Base-by-base conservation (phyloP, 2,888 invertebrate genomes). In the Lymantria dispar region DNA sequence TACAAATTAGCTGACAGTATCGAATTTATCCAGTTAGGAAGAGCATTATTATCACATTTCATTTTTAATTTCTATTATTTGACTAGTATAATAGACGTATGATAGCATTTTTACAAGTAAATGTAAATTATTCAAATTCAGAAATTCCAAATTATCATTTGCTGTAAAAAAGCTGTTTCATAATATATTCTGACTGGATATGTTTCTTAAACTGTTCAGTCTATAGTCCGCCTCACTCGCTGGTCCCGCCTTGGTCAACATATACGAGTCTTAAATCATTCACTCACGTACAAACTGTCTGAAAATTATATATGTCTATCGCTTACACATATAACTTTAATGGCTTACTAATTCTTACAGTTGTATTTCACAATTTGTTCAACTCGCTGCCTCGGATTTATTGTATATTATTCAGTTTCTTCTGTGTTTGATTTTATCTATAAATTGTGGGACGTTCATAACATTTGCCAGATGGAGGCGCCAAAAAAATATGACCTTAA, bases 241-340 rank as follows among this genome's bases (percentile, higher is more conserved):
- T n/a, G n/a, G n/a, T n/a, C n/a, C n/a, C n/a, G n/a, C 56, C 40
- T 55, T 45, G 52, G 53, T 54, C 49, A 54, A 50, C 11, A 38
- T 58, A 62, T 66, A 57, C 66, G 63, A 40, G 56, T 58, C 47
- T 43, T 48, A 54, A 62, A 22, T 62, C 51, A 60, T 64, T 67
- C 64, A 67, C 70, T 68, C 65, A 76, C 64, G 85, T 85, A 85
- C 86, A 86, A 86, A 85, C 78, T 76, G 66, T 74, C 73, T 22
- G 70, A 74, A 75, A 79, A 74, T 72, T 70, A 62, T 74, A 74
- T 78, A 22, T 3, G 22, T 22, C 3, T 22, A 22, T 22, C 22
- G 22, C 22, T 22, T 22, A 22, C 22, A 22, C 74, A 60, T 52
- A 62, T 67, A 60, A 61, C 46, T 66, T 59, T 65, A 60, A 71